A percentile compares a stretch with the other conserved stretches of the same genome.
Evolutionary conservation across 2,888 invertebrate genomes (phyloP).

Genomic region (Glyphotaelius pellucidus): DNA sequence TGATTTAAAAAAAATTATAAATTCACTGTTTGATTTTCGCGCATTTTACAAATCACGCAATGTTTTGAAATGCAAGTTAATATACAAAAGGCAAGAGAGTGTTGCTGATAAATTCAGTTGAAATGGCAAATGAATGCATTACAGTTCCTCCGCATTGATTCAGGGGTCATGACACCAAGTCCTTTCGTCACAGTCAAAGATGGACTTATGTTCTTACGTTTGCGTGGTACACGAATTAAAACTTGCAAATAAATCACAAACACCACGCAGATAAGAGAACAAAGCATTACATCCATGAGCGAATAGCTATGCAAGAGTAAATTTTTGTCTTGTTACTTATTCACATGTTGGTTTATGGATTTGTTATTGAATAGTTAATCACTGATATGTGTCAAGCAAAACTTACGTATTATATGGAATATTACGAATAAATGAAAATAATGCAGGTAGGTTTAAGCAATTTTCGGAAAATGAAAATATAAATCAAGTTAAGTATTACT

Average conservation of each 20-base stretch:
- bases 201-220: conserved; percentile 7
- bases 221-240: not conserved
- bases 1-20: not conserved
- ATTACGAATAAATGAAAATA: not conserved
- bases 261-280: not conserved
- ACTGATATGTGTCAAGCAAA: not conserved
- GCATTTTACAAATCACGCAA: not conserved
- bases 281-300: not conserved
- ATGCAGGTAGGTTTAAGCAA: no score
- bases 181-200: not conserved
- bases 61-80: not conserved
- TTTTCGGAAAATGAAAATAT: no score
- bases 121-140: not conserved
- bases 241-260: not conserved
- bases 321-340: not conserved
- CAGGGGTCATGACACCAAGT: conserved; percentile 3
- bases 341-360: not conserved
- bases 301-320: not conserved
- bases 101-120: not conserved
- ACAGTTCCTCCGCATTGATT: not conserved
- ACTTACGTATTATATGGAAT: not conserved
- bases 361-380: not conserved
- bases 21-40: not conserved
- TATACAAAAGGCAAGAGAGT: not conserved
- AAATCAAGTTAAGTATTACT: no score